phyloP scores from a whole-genome alignment of 1,140 invertebrate genomes.

The Cataglyphis hispanica region DNA sequence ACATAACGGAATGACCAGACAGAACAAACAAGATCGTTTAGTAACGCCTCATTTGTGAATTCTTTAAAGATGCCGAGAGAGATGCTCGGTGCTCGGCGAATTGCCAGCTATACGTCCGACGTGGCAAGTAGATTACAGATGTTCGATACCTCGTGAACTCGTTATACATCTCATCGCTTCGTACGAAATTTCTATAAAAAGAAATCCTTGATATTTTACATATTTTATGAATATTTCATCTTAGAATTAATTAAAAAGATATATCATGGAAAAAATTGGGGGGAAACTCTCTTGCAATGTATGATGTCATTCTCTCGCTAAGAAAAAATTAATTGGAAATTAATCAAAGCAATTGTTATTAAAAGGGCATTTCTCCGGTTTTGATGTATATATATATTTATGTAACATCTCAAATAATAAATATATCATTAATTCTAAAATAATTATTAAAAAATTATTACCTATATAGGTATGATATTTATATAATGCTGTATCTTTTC shows the following conservation, averaged over 20 bases:
- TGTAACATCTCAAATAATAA: too few relatives aligned
- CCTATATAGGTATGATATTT: too few relatives aligned
- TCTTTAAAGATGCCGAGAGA: not conserved
- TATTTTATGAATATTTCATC: not conserved
- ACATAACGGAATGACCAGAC: not conserved
- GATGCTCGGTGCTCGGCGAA: not conserved
- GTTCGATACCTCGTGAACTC: not conserved
- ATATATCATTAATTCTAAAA: too few relatives aligned
- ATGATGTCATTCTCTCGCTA: too few relatives aligned
- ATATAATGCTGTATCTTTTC: not conserved
- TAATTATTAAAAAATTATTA: too few relatives aligned
- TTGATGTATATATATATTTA: too few relatives aligned
- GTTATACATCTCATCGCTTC: not conserved
- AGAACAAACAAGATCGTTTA: not conserved
- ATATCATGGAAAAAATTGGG: too few relatives aligned
- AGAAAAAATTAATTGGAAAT: too few relatives aligned
- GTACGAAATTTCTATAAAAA: conserved; percentile 30
- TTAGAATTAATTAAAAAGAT: too few relatives aligned
- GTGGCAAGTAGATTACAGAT: conserved; percentile 14
- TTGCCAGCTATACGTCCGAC: not conserved
- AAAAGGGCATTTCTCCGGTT: too few relatives aligned
- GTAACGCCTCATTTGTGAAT: conserved; percentile 12
- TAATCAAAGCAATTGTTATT: too few relatives aligned
- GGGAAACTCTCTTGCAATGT: too few relatives aligned
- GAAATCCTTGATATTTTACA: not conserved